Conservation (phyloP, 1,140 invertebrate genomes). For the Cardiocondyla obscurior region DNA sequence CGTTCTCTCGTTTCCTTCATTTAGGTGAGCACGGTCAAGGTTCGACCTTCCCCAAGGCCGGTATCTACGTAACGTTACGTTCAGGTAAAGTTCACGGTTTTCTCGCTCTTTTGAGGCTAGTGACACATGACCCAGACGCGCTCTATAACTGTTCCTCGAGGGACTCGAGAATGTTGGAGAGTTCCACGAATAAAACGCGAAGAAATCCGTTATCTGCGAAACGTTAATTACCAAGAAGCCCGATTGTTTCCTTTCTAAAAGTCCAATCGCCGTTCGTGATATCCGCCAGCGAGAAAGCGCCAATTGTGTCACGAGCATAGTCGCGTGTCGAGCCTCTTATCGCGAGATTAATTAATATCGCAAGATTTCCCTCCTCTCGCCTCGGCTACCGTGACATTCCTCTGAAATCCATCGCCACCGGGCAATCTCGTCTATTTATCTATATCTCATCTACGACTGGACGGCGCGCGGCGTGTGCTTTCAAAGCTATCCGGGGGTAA, state of each 20-base stretch:
- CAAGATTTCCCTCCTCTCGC: constrained; percentile 2
- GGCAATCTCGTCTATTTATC: constrained; percentile 31
- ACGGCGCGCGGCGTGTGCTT: not conserved
- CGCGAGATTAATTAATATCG: constrained; percentile 26
- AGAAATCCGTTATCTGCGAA: constrained; percentile 50
- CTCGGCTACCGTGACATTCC: constrained; percentile 38
- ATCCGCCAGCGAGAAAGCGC: not conserved
- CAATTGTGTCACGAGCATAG: not conserved
- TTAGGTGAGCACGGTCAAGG: constrained; percentile 33
- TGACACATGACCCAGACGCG: not conserved
- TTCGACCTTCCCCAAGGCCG: constrained; percentile 69
- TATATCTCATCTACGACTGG: constrained; percentile 11
- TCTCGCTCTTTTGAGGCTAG: constrained; percentile 41
- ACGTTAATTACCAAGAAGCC: not conserved
- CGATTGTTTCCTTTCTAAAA: not conserved
- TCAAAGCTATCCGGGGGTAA: constrained; percentile 55
- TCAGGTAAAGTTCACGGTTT: constrained; percentile 18
- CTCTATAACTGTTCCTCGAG: constrained; percentile 53
- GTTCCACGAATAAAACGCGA: constrained; percentile 21
- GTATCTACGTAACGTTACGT: constrained; percentile 4
- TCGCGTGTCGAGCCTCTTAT: not conserved
- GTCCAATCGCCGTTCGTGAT: not conserved
- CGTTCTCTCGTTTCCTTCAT: constrained; percentile 50
- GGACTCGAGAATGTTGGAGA: constrained; percentile 49
- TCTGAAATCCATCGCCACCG: not conserved